phyloP scores from a whole-genome alignment of 2,797 vertebrate genomes.

The Picus viridis region DNA sequence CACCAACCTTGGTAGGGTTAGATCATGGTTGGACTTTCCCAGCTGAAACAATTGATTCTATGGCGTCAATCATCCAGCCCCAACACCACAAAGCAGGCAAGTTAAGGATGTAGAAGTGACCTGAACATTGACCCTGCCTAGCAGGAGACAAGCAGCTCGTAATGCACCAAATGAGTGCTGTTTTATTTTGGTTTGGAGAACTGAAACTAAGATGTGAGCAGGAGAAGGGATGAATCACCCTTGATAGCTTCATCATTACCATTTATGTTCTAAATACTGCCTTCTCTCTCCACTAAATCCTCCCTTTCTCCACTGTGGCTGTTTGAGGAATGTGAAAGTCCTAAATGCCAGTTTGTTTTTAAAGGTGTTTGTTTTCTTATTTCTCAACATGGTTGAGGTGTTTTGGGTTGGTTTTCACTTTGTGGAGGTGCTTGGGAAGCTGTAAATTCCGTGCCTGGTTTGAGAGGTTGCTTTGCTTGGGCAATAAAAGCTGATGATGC shows the following conservation, averaged over 20 bases:
- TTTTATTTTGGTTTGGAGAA: not conserved
- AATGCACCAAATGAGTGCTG: not conserved
- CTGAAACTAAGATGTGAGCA: not conserved
- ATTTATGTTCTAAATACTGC: slow-evolving; percentile 22
- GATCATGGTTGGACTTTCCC: too few species aligned
- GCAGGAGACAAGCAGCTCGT: not conserved
- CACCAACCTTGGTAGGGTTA: too few species aligned
- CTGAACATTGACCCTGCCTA: fast-evolving
- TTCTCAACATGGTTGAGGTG: slow-evolving; percentile 11
- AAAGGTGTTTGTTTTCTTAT: not conserved
- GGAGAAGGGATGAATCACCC: slow-evolving; percentile 43
- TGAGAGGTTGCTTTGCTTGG: not conserved
- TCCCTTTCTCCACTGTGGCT: not conserved
- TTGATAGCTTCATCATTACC: slow-evolving; percentile 47
- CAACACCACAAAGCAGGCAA: not conserved
- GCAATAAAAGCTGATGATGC: not conserved
- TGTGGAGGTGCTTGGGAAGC: slow-evolving; percentile 7
- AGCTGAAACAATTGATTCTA: too few species aligned
- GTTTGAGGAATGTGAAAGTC: not conserved
- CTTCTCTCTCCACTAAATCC: not conserved
- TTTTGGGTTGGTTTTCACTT: not conserved
- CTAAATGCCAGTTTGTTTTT: not conserved
- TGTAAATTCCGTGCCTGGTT: not conserved
- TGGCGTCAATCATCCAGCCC: fast-evolving
- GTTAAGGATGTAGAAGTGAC: not conserved